Percentiles rank a stretch among this genome's conserved stretches.
These are phyloP conservation scores for Acleris cristana DNA, from an alignment of 2,888 invertebrate species.

Conservation along the genomic window DNA sequence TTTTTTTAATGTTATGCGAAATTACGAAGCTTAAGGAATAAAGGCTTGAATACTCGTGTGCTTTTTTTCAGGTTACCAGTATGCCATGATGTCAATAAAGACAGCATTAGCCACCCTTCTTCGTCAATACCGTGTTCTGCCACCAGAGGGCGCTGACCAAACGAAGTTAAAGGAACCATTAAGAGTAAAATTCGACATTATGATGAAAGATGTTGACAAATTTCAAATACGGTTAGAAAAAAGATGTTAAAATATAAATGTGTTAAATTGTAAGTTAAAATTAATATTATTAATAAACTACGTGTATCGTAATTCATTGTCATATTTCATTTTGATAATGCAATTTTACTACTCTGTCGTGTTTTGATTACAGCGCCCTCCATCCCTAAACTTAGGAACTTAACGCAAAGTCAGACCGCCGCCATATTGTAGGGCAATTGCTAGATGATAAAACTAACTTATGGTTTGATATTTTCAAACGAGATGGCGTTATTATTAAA, in stretches of 20 bases:
- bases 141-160: slow-evolving; percentile 28
- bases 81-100: slow-evolving; percentile 64
- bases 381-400: neutral
- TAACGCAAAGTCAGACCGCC: too few relatives aligned
- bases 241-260: slow-evolving; percentile 36
- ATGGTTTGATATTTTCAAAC: too few relatives aligned
- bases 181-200: slow-evolving; percentile 53
- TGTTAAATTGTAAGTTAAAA: neutral
- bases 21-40: too few relatives aligned
- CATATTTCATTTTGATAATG: too few relatives aligned
- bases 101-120: slow-evolving; percentile 53
- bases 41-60: neutral
- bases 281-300: neutral
- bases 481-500: too few relatives aligned
- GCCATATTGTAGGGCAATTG: too few relatives aligned
- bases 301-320: neutral
- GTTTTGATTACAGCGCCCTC: slow-evolving; percentile 16
- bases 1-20: too few relatives aligned
- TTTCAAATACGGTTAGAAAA: slow-evolving; percentile 51
- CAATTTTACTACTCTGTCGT: too few relatives aligned
- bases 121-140: slow-evolving; percentile 48
- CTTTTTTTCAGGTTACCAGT: slow-evolving; percentile 51
- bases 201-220: slow-evolving; percentile 59
- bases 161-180: slow-evolving; percentile 42
- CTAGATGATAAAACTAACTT: too few relatives aligned